phyloP scores from a whole-genome alignment of 2,797 vertebrate genomes.

The Halcyon leucocephala region DNA sequence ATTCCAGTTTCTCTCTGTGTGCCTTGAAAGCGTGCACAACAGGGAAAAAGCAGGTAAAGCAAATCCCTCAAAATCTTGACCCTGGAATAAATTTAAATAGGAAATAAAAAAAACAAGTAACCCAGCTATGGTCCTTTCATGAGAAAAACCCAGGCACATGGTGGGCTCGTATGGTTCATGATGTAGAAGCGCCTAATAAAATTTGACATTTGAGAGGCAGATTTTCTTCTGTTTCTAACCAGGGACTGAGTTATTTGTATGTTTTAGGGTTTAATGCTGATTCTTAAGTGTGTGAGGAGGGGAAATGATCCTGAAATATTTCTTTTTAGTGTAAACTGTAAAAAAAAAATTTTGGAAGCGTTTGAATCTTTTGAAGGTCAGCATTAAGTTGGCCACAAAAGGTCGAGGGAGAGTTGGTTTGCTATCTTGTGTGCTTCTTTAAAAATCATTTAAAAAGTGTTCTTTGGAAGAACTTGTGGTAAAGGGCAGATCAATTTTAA shows the following conservation, averaged over 20 bases:
- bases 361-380: slow-evolving; percentile 30
- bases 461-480: slow-evolving; percentile 37
- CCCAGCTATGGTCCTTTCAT: not conserved
- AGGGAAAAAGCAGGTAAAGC: not conserved
- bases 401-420: slow-evolving; percentile 9
- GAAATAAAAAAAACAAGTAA: not conserved
- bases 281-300: not conserved
- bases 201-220: not conserved
- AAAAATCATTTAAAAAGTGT: slow-evolving; percentile 33
- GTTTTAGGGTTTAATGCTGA: not conserved
- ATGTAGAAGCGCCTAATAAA: not conserved
- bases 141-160: not conserved
- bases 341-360: not conserved
- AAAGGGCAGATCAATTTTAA: slow-evolving; percentile 70
- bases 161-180: not conserved
- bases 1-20: not conserved
- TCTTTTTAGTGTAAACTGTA: not conserved
- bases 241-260: not conserved
- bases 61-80: not conserved
- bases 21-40: not conserved
- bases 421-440: slow-evolving; percentile 16
- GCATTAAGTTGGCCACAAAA: not conserved
- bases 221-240: not conserved
- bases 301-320: not conserved
- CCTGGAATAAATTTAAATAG: not conserved